These are phyloP conservation scores for Araneus ventricosus DNA, from an alignment of 1,140 invertebrate genomes.

Conservation along the genomic window DNA sequence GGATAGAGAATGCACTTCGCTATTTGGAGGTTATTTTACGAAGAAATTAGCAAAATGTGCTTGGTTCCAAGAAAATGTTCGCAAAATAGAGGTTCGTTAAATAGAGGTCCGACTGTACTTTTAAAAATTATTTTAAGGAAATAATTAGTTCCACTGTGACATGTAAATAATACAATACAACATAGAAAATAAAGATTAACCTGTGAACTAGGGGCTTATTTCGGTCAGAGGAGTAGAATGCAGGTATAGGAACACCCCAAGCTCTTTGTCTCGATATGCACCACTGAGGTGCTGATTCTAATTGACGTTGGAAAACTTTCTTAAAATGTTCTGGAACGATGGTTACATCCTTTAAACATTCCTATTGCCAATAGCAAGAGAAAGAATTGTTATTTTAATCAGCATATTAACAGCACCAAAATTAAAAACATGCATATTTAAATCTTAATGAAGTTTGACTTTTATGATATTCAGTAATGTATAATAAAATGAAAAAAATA, in stretches of 20 bases:
- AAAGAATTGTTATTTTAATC: background rate
- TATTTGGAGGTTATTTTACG: no score
- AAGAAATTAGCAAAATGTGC: no score
- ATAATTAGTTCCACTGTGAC: background rate
- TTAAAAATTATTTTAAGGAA: background rate
- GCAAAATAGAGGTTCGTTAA: no score
- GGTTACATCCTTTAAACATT: slow-evolving; percentile 79
- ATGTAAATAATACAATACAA: background rate
- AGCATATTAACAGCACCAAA: no score
- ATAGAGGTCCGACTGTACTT: no score
- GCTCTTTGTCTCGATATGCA: slow-evolving; percentile 97
- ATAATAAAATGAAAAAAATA: no score
- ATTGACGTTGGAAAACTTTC: slow-evolving; percentile 80
- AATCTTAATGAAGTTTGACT: no score
- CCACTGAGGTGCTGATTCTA: slow-evolving; percentile 92
- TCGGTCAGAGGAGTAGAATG: slow-evolving; percentile 86
- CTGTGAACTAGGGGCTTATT: slow-evolving; percentile 84
- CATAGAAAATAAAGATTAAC: slow-evolving; percentile 80
- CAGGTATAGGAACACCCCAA: slow-evolving; percentile 99
- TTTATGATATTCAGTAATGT: no score
- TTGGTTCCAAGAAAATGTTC: no score
- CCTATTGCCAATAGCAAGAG: slow-evolving; percentile 81
- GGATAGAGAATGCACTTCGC: no score
- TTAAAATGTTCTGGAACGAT: slow-evolving; percentile 80
- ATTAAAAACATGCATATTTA: no score